phyloP scores from a whole-genome alignment of 2,888 invertebrate species.

The Hemicrepidius hirtus region DNA sequence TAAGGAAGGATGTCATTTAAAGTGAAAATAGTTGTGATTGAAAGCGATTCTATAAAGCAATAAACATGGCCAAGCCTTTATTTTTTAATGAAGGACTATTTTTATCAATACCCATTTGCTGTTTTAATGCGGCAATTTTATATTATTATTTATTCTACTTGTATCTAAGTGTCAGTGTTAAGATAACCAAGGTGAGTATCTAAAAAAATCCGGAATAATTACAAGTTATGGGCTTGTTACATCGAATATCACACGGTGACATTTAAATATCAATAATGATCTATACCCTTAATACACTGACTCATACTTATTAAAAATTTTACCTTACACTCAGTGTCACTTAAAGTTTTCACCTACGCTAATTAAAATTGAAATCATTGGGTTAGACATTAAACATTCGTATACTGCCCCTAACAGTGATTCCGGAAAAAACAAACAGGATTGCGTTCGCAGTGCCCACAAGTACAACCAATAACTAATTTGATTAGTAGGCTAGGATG shows the following conservation, averaged over 20 bases:
- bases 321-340: slow-evolving; percentile 23
- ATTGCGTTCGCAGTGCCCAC: too few species aligned
- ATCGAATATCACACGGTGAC: slow-evolving; percentile 29
- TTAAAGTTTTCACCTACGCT: slow-evolving; percentile 10
- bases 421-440: too few species aligned
- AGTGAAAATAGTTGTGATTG: slow-evolving; percentile 8
- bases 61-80: slow-evolving; percentile 18
- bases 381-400: too few species aligned
- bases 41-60: slow-evolving; percentile 17
- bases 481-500: too few species aligned
- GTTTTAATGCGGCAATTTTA: slow-evolving; percentile 24
- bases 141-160: slow-evolving; percentile 5
- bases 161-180: slow-evolving; percentile 2
- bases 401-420: too few species aligned
- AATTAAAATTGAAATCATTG: neutral
- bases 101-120: slow-evolving; percentile 7
- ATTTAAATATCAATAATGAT: slow-evolving; percentile 37
- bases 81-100: slow-evolving; percentile 13
- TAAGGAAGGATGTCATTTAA: slow-evolving; percentile 27
- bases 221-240: slow-evolving; percentile 24
- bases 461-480: too few species aligned
- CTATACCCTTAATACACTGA: slow-evolving; percentile 17
- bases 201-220: slow-evolving; percentile 32
- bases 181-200: slow-evolving; percentile 31
- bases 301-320: slow-evolving; percentile 21